Evolutionary conservation across 35 echinoderm and acorn worm species (phyloP).

Genomic region (Heliocidaris erythrogramma): DNA sequence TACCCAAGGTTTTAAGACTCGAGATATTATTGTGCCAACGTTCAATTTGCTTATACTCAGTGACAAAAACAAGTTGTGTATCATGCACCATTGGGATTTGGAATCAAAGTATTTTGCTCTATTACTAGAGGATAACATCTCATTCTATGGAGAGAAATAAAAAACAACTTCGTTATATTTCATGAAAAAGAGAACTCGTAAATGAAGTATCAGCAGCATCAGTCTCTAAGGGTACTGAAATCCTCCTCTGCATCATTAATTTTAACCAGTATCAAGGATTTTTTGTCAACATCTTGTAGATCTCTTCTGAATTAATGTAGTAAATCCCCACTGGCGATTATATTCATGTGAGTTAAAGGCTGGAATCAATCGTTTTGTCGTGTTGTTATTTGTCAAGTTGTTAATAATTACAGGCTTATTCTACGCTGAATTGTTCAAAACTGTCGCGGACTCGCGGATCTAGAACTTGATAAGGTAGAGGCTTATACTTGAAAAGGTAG

Average conservation of each 20-base stretch:
- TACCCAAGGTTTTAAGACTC: neutral
- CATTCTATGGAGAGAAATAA: neutral
- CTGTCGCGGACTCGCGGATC: too few species aligned
- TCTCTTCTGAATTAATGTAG: neutral
- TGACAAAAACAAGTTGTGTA: neutral
- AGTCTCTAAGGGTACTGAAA: neutral
- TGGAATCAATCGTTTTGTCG: too few species aligned
- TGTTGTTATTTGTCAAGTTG: too few species aligned
- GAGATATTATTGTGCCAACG: neutral
- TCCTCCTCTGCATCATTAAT: neutral
- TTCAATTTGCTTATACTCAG: neutral
- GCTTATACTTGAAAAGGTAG: too few species aligned
- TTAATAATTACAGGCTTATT: too few species aligned
- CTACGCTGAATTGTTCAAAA: too few species aligned
- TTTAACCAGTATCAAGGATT: neutral
- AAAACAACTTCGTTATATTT: neutral
- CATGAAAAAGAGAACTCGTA: neutral
- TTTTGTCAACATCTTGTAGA: neutral
- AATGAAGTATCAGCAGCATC: neutral
- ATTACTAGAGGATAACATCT: neutral
- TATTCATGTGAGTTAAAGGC: too few species aligned
- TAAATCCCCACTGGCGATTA: neutral
- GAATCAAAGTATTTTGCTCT: neutral
- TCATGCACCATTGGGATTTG: neutral
- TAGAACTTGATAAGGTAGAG: too few species aligned